Conservation (phyloP, 1,140 invertebrate species). For the Drosophila repletoides region DNA sequence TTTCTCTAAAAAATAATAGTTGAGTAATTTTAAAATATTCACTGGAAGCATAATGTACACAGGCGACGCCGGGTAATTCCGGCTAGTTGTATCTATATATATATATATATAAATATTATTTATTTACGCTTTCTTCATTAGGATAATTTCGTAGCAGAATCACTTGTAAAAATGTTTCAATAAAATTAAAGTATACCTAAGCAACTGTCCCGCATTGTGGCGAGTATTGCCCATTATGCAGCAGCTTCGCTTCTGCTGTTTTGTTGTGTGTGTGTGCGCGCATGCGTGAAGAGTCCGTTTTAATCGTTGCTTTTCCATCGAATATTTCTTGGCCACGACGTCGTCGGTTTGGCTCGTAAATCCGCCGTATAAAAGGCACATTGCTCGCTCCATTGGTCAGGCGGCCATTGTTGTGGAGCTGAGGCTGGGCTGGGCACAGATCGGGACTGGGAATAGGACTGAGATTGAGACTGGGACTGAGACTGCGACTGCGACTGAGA, state of each 20-base stretch:
- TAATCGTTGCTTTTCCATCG: constrained; percentile 78
- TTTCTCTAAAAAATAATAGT: no score
- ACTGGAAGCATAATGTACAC: no score
- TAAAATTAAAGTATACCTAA: not conserved
- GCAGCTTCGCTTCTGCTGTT: constrained; percentile 13
- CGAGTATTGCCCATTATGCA: constrained; percentile 34
- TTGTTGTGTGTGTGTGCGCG: constrained; percentile 51
- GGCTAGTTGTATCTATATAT: no score
- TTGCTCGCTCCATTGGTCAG: constrained; percentile 60
- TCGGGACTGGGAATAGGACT: constrained; percentile 9
- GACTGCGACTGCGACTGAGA: not conserved
- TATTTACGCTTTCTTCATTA: not conserved
- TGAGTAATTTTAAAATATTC: no score
- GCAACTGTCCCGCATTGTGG: constrained; percentile 9
- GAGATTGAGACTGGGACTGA: not conserved
- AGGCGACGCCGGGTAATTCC: no score
- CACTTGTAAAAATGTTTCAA: not conserved
- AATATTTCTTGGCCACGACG: constrained; percentile 75
- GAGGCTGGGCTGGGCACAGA: constrained; percentile 8
- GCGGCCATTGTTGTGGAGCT: constrained; percentile 54
- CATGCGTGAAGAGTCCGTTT: constrained; percentile 80
- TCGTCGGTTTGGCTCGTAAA: constrained; percentile 70
- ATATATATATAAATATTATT: not conserved
- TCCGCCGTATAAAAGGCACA: constrained; percentile 74
- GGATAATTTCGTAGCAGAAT: no score